Evolutionary conservation across 2,113 vertebrate species (phyloP).

Genomic region (Nyctereutes procyonoides): DNA sequence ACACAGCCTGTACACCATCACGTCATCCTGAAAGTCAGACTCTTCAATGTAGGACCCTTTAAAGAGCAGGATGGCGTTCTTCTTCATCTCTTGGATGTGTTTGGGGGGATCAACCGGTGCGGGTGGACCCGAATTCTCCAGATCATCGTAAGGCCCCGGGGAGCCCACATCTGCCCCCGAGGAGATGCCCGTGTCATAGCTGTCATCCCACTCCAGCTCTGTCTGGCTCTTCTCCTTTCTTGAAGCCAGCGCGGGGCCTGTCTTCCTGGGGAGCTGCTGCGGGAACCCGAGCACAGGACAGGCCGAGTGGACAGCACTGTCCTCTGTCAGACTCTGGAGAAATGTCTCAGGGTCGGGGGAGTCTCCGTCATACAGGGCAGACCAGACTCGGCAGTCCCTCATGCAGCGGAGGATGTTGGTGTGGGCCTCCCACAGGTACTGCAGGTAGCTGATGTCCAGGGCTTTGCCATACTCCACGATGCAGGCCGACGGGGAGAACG

Average conservation of each 20-base stretch:
- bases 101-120: conserved; percentile 88
- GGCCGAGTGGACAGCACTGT: conserved; percentile 67
- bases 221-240: conserved; percentile 85
- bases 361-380: conserved; percentile 94
- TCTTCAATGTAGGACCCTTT: conserved; percentile 97
- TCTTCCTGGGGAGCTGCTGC: conserved; percentile 53
- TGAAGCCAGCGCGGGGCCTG: conserved; percentile 21
- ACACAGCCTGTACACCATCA: conserved; percentile 95
- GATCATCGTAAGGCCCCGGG: conserved; percentile 35
- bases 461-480: conserved; percentile 92
- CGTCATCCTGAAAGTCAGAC: conserved; percentile 96
- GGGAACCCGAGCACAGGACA: conserved; percentile 70
- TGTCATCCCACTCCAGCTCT: conserved; percentile 98
- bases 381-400: conserved; percentile 94
- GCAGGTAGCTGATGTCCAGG: conserved; percentile 96
- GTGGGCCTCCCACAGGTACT: conserved; percentile 96
- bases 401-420: conserved; percentile 91
- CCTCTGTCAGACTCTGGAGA: conserved; percentile 87
- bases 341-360: conserved; percentile 92
- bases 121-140: conserved; percentile 63
- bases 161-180: conserved; percentile 84
- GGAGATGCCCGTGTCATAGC: conserved; percentile 93
- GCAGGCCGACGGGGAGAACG: conserved; percentile 86
- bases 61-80: conserved; percentile 92
- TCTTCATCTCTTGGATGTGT: conserved; percentile 97